Percentiles rank a stretch among this genome's conserved stretches.
phyloP scores from a whole-genome alignment of 2,888 invertebrate species.

The Frankliniella intonsa region DNA sequence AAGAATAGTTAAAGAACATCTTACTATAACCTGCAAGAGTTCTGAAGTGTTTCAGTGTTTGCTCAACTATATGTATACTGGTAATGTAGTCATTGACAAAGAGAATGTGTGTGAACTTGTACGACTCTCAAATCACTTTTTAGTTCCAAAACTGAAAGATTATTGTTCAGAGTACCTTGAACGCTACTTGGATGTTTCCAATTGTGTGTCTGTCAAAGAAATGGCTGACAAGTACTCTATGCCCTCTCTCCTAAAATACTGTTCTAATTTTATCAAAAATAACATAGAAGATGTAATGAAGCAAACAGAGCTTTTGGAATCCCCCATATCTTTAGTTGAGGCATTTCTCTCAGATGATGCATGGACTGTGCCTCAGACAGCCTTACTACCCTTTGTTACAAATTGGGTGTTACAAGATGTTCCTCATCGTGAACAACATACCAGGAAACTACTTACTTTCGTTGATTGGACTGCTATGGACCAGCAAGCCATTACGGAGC shows the following conservation, averaged over 20 bases:
- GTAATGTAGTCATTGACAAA: slow-evolving; percentile 55
- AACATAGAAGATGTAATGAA: slow-evolving; percentile 53
- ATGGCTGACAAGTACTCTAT: slow-evolving; percentile 57
- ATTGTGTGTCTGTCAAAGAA: slow-evolving; percentile 58
- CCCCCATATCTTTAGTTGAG: slow-evolving; percentile 49
- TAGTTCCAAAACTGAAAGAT: slow-evolving; percentile 56
- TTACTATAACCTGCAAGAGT: slow-evolving; percentile 55
- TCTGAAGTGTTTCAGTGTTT: slow-evolving; percentile 56
- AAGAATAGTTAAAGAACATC: slow-evolving; percentile 52
- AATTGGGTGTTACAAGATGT: slow-evolving; percentile 28
- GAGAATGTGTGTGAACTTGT: slow-evolving; percentile 58
- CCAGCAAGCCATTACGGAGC: slow-evolving; percentile 51
- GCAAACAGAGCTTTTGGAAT: slow-evolving; percentile 52
- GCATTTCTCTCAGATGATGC: slow-evolving; percentile 54
- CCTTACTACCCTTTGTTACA: slow-evolving; percentile 28
- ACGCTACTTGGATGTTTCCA: slow-evolving; percentile 56
- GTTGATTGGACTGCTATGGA: slow-evolving; percentile 50
- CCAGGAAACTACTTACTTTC: slow-evolving; percentile 52
- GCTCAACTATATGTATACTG: slow-evolving; percentile 63
- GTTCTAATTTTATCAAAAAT: slow-evolving; percentile 53
- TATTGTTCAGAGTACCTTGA: slow-evolving; percentile 62
- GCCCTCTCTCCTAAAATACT: slow-evolving; percentile 53
- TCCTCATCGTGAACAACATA: slow-evolving; percentile 51
- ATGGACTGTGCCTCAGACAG: slow-evolving; percentile 36
- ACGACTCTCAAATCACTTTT: slow-evolving; percentile 58